Percentiles rank a stretch among this genome's conserved stretches.
Evolutionary conservation across 1,140 invertebrate genomes (phyloP).

Genomic region (Lepidostoma basale): DNA sequence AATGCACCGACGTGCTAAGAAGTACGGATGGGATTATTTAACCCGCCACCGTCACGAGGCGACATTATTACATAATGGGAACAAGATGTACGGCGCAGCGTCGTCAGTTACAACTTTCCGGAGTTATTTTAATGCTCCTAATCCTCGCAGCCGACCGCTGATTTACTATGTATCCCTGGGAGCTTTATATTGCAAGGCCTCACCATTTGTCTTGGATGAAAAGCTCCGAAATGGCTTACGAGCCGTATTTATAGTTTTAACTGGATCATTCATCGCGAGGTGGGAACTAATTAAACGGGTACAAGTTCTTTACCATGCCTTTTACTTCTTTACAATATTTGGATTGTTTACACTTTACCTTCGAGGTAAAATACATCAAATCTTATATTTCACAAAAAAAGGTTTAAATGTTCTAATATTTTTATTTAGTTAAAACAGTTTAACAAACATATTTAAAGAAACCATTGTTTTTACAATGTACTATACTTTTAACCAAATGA

Average conservation of each 20-base stretch:
- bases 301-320: neutral
- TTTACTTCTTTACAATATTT: too few species aligned
- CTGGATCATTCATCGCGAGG: conserved; percentile 16
- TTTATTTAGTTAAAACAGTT: too few species aligned
- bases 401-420: too few species aligned
- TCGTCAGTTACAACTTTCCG: conserved; percentile 20
- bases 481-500: too few species aligned
- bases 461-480: too few species aligned
- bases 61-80: conserved; percentile 21
- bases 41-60: neutral
- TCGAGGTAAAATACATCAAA: too few species aligned
- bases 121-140: conserved; percentile 24
- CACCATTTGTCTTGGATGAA: conserved; percentile 22
- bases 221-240: conserved; percentile 11
- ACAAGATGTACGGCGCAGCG: conserved; percentile 4
- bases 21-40: neutral
- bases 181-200: conserved; percentile 14
- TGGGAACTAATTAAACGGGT: conserved; percentile 23
- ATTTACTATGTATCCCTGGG: conserved; percentile 20
- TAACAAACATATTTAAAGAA: too few species aligned
- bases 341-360: too few species aligned
- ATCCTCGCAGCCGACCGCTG: conserved; percentile 23
- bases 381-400: too few species aligned
- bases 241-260: conserved; percentile 16
- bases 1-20: too few species aligned